Evolutionary conservation across 2,888 invertebrate genomes (phyloP), one percentile per base, ranked within the genome.

Genomic region (Campopleginae sp.): DNA sequence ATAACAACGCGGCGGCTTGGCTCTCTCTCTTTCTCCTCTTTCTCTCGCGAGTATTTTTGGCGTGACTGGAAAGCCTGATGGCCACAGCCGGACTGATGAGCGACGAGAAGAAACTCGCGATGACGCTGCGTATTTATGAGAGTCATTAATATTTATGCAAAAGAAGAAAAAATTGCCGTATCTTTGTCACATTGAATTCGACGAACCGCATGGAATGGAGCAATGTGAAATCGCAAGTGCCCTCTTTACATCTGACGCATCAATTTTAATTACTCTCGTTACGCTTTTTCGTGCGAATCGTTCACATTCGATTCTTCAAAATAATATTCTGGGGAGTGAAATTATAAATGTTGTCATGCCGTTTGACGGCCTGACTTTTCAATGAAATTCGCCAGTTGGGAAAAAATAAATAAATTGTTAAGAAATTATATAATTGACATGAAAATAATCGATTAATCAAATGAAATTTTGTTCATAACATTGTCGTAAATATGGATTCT

Each of bases 11-110:
- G 61, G 42, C 79, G 68, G 68, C 48, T 68, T 51, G 63, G 31
- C 74, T 74, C 65, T 77, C 46, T 72, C 78, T 23, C 38, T 66
- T 27, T 65, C 71, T 51, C n/a, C n/a, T 61, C 58, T 61, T 38
- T 51, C 10, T 48, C 51, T 63, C 71, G 51, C 77, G 76, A 83
- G 82, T 85, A 85, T 85, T 85, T 85, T 80, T 61, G 82, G 85
- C 79, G 65, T 83, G 78, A 75, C 82, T 85, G 79, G 78, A 85
- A 79, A 85, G 68, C 78, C 71, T 66, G 82, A 85, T 76, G 82
- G 70, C 72, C 44, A 58, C 42, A 65, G 61, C 72, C 72, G 44
- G 58, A 80, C 44, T 68, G 68, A 61, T 72, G 58, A 82, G 61
- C 74, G 27, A 58, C 75, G 80, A 78, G 72, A 66, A 58, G 72